phyloP scores from a whole-genome alignment of 92 coral and sea anemone species.

The Nematostella vectensis region DNA sequence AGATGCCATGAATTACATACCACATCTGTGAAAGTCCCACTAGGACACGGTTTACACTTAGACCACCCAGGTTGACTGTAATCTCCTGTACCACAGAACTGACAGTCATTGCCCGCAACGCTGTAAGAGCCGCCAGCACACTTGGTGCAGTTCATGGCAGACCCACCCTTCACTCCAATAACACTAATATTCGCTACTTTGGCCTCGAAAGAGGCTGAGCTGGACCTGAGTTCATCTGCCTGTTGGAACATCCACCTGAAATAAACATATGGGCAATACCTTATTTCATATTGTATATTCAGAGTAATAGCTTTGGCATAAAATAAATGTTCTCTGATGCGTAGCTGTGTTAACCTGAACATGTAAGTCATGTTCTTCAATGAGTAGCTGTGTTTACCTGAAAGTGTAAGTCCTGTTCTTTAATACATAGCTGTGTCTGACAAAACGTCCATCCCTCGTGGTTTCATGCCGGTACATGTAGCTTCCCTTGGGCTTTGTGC shows the following conservation, averaged over 20 bases:
- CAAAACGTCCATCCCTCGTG: slow-evolving; percentile 40
- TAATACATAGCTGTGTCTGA: slow-evolving; percentile 33
- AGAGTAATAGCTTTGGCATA: too few species aligned
- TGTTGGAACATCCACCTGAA: slow-evolving; percentile 70
- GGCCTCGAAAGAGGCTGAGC: slow-evolving; percentile 66
- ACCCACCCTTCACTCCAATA: slow-evolving; percentile 54
- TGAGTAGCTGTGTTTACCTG: slow-evolving; percentile 38
- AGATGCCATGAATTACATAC: too few species aligned
- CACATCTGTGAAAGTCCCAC: slow-evolving; percentile 41
- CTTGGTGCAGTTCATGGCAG: slow-evolving; percentile 53
- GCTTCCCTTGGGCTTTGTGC: slow-evolving; percentile 52
- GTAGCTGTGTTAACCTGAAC: too few species aligned
- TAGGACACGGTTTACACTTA: slow-evolving; percentile 32
- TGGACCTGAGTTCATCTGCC: slow-evolving; percentile 49
- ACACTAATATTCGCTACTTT: slow-evolving; percentile 51
- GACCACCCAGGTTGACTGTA: slow-evolving; percentile 36
- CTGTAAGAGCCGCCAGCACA: slow-evolving; percentile 53
- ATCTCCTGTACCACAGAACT: slow-evolving; percentile 50
- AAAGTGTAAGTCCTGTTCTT: slow-evolving; percentile 48
- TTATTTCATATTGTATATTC: too few species aligned
- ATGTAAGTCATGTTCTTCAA: slow-evolving; percentile 46
- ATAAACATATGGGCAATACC: too few species aligned
- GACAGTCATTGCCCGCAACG: slow-evolving; percentile 45
- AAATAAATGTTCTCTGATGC: too few species aligned
- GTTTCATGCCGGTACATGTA: slow-evolving; percentile 34